These are phyloP conservation scores for Toxonevra muliebris DNA, from an alignment of 2,888 invertebrate genomes.

Conservation along the genomic window DNA sequence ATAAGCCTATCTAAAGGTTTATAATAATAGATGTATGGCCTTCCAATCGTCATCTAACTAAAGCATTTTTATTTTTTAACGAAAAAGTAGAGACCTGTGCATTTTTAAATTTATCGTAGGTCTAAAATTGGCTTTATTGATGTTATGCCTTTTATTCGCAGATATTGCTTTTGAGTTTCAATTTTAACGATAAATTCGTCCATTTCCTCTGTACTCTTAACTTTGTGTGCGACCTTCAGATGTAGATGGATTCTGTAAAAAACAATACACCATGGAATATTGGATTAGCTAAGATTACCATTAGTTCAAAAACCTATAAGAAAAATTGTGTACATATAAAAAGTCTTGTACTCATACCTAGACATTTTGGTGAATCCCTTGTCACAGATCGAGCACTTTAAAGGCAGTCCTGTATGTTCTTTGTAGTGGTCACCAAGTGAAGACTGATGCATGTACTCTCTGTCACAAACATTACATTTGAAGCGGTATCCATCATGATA, in stretches of 20 bases:
- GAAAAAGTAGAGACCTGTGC: too few species aligned
- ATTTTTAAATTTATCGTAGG: too few species aligned
- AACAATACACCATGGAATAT: not conserved
- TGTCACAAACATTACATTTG: constrained; percentile 42
- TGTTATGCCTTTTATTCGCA: not conserved
- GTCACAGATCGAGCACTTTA: constrained; percentile 31
- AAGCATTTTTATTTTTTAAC: too few species aligned
- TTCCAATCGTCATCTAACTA: too few species aligned
- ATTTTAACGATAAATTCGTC: constrained; percentile 25
- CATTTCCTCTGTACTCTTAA: constrained; percentile 22
- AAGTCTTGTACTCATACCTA: constrained; percentile 18
- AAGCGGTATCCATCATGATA: constrained; percentile 42
- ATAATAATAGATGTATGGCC: too few species aligned
- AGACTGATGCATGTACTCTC: constrained; percentile 32
- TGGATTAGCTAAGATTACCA: too few species aligned
- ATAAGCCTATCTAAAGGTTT: too few species aligned
- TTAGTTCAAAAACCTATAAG: too few species aligned
- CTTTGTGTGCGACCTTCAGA: constrained; percentile 31
- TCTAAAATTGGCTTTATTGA: too few species aligned
- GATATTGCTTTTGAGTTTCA: constrained; percentile 17
- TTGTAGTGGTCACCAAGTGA: constrained; percentile 29
- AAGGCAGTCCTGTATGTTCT: constrained; percentile 32
- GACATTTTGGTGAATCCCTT: constrained; percentile 32
- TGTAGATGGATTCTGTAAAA: constrained; percentile 29
- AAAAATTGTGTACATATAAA: too few species aligned